Evolutionary conservation across 2,797 vertebrate genomes (phyloP).

Genomic region (Borostomias antarcticus): DNA sequence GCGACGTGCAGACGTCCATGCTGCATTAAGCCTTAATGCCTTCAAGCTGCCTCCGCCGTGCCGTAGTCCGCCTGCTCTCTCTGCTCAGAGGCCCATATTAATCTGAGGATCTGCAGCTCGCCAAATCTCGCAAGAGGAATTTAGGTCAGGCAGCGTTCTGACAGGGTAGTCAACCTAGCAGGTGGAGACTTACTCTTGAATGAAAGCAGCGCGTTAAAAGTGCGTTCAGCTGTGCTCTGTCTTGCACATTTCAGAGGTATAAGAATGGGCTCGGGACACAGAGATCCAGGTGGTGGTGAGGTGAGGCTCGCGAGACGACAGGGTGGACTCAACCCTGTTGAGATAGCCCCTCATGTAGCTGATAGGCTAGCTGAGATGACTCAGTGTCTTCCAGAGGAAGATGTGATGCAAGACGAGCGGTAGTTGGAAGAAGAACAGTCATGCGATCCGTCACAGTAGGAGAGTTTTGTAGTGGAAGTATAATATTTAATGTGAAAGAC

Average conservation of each 20-base stretch:
- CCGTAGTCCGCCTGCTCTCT: slow-evolving; percentile 46
- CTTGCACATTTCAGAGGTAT: slow-evolving; percentile 46
- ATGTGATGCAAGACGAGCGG: background rate
- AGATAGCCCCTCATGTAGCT: too few species aligned
- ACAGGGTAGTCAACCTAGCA: slow-evolving; percentile 37
- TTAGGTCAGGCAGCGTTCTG: slow-evolving; percentile 50
- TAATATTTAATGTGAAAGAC: slow-evolving; percentile 18
- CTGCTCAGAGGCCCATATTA: slow-evolving; percentile 45
- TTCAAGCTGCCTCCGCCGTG: slow-evolving; percentile 59
- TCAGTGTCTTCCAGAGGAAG: background rate
- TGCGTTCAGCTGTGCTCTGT: slow-evolving; percentile 26
- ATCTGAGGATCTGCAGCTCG: slow-evolving; percentile 51
- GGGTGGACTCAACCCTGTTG: too few species aligned
- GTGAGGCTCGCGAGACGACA: slow-evolving; percentile 1
- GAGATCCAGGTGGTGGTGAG: slow-evolving; percentile 31
- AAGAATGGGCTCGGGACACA: slow-evolving; percentile 37
- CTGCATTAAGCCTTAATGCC: slow-evolving; percentile 58
- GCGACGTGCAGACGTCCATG: slow-evolving; percentile 39
- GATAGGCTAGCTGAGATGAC: background rate
- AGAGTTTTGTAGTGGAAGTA: too few species aligned
- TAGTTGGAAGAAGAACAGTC: background rate
- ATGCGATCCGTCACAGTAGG: background rate
- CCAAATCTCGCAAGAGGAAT: slow-evolving; percentile 48
- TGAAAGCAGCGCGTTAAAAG: slow-evolving; percentile 42
- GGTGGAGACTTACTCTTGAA: slow-evolving; percentile 43